Conservation (phyloP, 2,797 vertebrate species). For the Danio aesculapii region DNA sequence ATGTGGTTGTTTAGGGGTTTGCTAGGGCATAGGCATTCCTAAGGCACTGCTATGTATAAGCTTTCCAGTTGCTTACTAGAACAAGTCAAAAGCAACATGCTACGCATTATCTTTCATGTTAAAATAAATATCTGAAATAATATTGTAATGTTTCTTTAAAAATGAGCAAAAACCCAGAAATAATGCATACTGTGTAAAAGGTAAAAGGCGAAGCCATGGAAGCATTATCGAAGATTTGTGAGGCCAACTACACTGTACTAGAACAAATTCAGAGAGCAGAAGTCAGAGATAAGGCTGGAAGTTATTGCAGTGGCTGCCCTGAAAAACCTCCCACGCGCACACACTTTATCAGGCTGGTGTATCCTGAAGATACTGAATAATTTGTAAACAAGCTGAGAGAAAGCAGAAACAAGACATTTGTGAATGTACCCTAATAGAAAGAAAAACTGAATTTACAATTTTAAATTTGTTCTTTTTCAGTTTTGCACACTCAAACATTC, state of each 20-base stretch:
- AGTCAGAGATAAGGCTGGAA: conserved; percentile 56
- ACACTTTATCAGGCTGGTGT: conserved; percentile 30
- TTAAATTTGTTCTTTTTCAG: not conserved
- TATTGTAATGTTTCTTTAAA: not conserved
- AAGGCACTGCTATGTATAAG: no score
- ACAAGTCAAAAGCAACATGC: not conserved
- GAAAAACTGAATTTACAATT: not conserved
- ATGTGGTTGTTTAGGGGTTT: not conserved
- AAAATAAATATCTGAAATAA: not conserved
- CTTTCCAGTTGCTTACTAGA: not conserved
- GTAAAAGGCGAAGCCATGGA: conserved; percentile 16
- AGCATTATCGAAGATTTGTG: conserved; percentile 34
- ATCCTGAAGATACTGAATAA: conserved; percentile 33
- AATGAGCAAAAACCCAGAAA: not conserved
- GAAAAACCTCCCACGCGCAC: conserved; percentile 19
- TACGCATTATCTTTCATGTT: no score
- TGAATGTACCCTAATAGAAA: not conserved
- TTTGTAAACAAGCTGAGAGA: conserved; percentile 34
- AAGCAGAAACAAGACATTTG: conserved; percentile 17
- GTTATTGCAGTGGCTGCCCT: conserved; percentile 41
- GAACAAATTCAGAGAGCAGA: conserved; percentile 27
- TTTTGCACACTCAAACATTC: not conserved
- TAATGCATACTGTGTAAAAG: not conserved
- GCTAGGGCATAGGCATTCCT: not conserved
- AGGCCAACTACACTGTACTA: conserved; percentile 38